phyloP scores from a whole-genome alignment of 2,888 invertebrate species.

The Saturnia japonica region DNA sequence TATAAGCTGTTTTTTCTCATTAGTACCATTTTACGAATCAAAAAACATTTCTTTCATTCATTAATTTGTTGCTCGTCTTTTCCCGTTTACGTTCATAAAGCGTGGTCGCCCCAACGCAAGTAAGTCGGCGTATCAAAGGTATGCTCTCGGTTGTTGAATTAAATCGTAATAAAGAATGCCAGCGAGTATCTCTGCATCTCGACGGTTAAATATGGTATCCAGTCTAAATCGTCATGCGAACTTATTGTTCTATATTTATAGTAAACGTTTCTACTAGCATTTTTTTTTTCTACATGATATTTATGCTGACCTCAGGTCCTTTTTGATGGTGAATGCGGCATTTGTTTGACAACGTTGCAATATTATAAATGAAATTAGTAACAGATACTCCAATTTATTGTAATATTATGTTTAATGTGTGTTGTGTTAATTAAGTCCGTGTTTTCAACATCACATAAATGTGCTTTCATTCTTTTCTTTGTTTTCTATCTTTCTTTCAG shows the following conservation, averaged over 20 bases:
- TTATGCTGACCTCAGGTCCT: no score
- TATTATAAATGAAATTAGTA: no score
- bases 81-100: not conserved
- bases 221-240: conserved; percentile 44
- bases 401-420: no score
- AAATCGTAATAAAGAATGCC: conserved; percentile 76
- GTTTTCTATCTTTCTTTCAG: no score
- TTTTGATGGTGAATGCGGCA: no score
- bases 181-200: conserved; percentile 56
- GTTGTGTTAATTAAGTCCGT: no score
- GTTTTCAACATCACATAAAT: no score
- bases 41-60: not conserved
- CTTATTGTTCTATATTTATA: conserved; percentile 11
- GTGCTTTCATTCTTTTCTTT: no score
- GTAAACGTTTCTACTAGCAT: not conserved
- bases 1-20: not conserved
- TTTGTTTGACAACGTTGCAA: no score
- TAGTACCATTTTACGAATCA: not conserved
- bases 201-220: conserved; percentile 55
- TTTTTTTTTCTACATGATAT: not conserved
- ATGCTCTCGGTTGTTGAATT: conserved; percentile 69
- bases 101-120: conserved; percentile 40
- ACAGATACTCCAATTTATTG: no score
- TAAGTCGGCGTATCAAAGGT: conserved; percentile 74
- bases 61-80: not conserved